Percentiles rank a stretch among this genome's conserved stretches.
These are phyloP conservation scores for Pseudocheirus occidentalis DNA, from an alignment of 2,797 vertebrate genomes.

Conservation along the genomic window DNA sequence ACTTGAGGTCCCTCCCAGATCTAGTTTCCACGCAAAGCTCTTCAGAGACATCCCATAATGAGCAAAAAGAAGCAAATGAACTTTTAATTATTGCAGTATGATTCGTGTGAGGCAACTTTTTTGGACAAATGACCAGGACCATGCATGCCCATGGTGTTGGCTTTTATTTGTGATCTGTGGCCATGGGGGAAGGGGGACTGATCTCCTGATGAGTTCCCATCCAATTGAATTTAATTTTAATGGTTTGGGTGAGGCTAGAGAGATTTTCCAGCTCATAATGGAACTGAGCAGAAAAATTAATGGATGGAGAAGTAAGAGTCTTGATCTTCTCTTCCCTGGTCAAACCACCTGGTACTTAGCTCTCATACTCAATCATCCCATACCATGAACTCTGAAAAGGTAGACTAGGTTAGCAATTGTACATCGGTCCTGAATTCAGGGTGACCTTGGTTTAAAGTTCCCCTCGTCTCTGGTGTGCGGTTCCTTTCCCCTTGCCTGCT, in stretches of 20 bases:
- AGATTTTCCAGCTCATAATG: not conserved
- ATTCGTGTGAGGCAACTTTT: not conserved
- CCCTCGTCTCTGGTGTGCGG: not conserved
- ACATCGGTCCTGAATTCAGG: not conserved
- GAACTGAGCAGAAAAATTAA: not conserved
- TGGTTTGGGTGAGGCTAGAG: conserved; percentile 20
- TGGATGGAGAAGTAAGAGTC: not conserved
- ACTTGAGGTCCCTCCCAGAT: not conserved
- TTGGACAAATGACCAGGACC: not conserved
- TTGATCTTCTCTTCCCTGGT: not conserved
- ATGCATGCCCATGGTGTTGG: not conserved
- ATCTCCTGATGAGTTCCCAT: not conserved
- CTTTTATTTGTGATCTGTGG: not conserved
- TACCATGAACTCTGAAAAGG: not conserved
- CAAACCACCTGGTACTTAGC: not conserved
- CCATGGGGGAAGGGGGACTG: not conserved
- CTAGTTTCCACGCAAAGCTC: not conserved
- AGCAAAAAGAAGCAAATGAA: not conserved
- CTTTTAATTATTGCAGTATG: not conserved
- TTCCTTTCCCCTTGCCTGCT: not conserved
- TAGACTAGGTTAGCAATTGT: not conserved
- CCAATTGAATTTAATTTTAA: not conserved
- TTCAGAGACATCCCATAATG: not conserved
- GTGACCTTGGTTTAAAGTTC: not conserved
- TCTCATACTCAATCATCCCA: not conserved